Conservation (phyloP, 2,888 invertebrate genomes). For the Clunio marinus region DNA sequence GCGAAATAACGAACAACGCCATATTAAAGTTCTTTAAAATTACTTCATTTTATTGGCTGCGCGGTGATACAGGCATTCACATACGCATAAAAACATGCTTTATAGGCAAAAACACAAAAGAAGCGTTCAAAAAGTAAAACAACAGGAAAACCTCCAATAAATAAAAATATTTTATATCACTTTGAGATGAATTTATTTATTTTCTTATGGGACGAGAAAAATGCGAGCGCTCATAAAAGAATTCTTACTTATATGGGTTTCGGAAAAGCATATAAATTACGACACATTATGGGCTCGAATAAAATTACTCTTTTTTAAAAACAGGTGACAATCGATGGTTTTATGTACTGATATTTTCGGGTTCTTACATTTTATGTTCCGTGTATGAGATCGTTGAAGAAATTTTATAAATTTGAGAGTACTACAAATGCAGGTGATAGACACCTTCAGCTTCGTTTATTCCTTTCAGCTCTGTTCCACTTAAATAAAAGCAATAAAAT, state of each 20-base stretch:
- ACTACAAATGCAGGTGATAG: too few relatives aligned
- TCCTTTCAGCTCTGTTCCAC: too few relatives aligned
- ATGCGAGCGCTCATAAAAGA: background rate
- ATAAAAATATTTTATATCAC: background rate
- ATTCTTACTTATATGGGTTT: background rate
- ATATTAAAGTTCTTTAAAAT: constrained; percentile 28
- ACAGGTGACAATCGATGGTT: constrained; percentile 21
- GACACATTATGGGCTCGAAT: constrained; percentile 11
- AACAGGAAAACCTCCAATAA: constrained; percentile 1
- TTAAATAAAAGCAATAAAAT: too few relatives aligned
- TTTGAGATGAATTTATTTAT: background rate
- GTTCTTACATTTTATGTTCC: background rate
- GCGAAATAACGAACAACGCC: background rate
- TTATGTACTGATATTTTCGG: background rate
- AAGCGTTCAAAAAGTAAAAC: background rate
- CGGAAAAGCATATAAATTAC: constrained; percentile 16
- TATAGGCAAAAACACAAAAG: background rate
- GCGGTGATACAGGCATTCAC: background rate
- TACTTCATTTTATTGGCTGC: constrained; percentile 10
- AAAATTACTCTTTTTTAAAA: background rate
- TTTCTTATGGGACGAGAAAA: background rate
- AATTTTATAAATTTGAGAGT: too few relatives aligned
- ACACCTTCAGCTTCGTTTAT: too few relatives aligned
- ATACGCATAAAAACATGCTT: background rate
- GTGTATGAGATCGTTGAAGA: background rate